Percentiles rank a stretch among this genome's conserved stretches.
These are phyloP conservation scores for Beris chalybata DNA, from an alignment of 2,888 invertebrate species.

Conservation along the genomic window DNA sequence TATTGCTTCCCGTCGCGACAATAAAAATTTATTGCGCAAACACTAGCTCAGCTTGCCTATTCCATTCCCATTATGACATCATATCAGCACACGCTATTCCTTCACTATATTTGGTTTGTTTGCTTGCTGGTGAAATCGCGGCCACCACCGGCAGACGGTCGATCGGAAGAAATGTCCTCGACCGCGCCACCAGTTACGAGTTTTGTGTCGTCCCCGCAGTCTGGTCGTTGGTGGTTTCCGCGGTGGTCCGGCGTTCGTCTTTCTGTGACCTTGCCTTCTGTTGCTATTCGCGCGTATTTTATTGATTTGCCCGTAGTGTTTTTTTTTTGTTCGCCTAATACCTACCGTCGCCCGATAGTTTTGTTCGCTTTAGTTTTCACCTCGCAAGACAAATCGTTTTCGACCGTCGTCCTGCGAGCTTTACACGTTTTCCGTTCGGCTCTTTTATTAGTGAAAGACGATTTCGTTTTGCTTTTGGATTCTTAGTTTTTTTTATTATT, in stretches of 20 bases:
- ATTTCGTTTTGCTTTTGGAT: neutral
- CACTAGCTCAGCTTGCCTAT: slow-evolving; percentile 5
- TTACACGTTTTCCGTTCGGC: neutral
- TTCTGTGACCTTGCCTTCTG: neutral
- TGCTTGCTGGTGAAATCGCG: neutral
- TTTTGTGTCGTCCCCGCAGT: neutral
- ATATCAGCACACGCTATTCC: slow-evolving; percentile 5
- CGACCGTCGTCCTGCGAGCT: too few species aligned
- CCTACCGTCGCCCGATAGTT: too few species aligned
- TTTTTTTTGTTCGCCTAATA: neutral
- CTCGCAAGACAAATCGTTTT: too few species aligned
- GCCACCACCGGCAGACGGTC: neutral
- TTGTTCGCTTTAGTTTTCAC: too few species aligned
- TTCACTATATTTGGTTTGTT: neutral
- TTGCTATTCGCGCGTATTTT: slow-evolving; percentile 3
- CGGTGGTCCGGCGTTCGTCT: slow-evolving; percentile 1
- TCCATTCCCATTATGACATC: slow-evolving; percentile 19
- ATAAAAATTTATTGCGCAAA: slow-evolving; percentile 29
- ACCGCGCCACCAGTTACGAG: neutral
- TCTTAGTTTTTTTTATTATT: neutral
- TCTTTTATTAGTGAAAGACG: neutral
- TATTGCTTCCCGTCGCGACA: neutral
- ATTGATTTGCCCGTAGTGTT: slow-evolving; percentile 4
- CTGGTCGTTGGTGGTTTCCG: slow-evolving; percentile 6
- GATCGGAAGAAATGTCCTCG: neutral